phyloP scores from a whole-genome alignment of 2,888 invertebrate species.

The Chrysotoxum bicinctum region DNA sequence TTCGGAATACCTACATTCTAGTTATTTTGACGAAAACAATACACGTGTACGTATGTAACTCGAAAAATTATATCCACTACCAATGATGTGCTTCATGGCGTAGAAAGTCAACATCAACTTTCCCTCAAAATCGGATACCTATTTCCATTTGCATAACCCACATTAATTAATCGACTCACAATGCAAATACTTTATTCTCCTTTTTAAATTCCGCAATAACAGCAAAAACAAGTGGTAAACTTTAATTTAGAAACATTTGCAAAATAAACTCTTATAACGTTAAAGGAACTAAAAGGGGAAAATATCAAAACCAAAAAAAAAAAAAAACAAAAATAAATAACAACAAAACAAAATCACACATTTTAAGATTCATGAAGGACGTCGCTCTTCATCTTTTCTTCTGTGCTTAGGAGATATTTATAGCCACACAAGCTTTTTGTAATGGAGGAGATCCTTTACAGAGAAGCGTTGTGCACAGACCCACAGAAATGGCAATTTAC shows the following conservation, averaged over 20 bases:
- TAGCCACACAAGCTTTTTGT: slow-evolving; percentile 60
- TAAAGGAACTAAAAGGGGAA: not conserved
- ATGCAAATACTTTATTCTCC: no score
- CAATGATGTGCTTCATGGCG: no score
- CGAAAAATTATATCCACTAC: no score
- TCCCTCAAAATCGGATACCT: no score
- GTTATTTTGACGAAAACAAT: no score
- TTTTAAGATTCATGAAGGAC: slow-evolving; percentile 69
- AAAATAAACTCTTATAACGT: not conserved
- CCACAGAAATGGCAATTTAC: slow-evolving; percentile 61
- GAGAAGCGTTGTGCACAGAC: slow-evolving; percentile 40
- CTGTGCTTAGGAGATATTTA: slow-evolving; percentile 60
- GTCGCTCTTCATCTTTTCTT: slow-evolving; percentile 52
- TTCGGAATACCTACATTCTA: no score
- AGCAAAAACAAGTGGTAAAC: not conserved
- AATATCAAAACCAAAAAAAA: not conserved
- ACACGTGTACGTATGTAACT: no score
- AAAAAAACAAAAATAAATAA: slow-evolving; percentile 1
- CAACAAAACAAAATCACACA: slow-evolving; percentile 62
- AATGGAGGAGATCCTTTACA: slow-evolving; percentile 39
- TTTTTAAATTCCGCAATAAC: no score
- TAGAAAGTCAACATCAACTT: no score
- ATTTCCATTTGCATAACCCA: no score
- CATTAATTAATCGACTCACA: no score
- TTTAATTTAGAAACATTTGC: not conserved